A percentile compares a stretch with the other conserved stretches of the same genome.
Evolutionary conservation across 1,140 invertebrate species (phyloP).

Genomic region (Sycobia sp.): DNA sequence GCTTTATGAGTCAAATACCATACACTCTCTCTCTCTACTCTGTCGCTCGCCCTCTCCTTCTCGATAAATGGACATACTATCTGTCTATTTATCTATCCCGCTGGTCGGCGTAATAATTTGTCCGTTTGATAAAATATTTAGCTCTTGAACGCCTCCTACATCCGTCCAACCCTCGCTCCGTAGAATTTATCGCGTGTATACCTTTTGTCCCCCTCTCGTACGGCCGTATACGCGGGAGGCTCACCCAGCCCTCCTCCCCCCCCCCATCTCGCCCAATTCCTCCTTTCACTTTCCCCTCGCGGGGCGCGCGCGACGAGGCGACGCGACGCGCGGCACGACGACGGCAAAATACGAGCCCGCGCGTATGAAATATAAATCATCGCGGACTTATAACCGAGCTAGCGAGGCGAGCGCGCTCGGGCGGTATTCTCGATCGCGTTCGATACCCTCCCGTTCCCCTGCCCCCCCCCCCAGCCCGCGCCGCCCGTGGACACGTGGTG

Average conservation of each 20-base stretch:
- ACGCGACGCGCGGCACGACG: not conserved
- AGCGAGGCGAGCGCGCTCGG: no score
- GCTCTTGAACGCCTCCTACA: not conserved
- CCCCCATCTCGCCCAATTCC: not conserved
- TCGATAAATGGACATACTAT: no score
- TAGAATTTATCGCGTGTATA: no score
- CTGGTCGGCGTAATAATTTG: conserved; percentile 31
- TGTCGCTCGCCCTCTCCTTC: no score
- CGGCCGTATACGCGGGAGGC: no score
- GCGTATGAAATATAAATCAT: conserved; percentile 29
- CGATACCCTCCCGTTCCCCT: no score
- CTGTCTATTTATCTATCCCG: no score
- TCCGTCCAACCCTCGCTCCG: not conserved
- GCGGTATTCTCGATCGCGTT: conserved; percentile 20
- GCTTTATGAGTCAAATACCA: no score
- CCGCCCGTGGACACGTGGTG: no score
- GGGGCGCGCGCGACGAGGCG: not conserved
- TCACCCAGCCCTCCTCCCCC: not conserved
- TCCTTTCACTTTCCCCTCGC: conserved; percentile 20
- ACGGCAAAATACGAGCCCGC: not conserved
- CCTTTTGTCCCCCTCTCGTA: not conserved
- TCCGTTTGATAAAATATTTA: conserved; percentile 22
- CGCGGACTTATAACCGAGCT: conserved; percentile 19
- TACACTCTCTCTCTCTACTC: no score
- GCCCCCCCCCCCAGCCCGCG: no score